These are phyloP conservation scores for Lasioglossum baleicum DNA, from an alignment of 1,140 invertebrate species.

Conservation along the genomic window DNA sequence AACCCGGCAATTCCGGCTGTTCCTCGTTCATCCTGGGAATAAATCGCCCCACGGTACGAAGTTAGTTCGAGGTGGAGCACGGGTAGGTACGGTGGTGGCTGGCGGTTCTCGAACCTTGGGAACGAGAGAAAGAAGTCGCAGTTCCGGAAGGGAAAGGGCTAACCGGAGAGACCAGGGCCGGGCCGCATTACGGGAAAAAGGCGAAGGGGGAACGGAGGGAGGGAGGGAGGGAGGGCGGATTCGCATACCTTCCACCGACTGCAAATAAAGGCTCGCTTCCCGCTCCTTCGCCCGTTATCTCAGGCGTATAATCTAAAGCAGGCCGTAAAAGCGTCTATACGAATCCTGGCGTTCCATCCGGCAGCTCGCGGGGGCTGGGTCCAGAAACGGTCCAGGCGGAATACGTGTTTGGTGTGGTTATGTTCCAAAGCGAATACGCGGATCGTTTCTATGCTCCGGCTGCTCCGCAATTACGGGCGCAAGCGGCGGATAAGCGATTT, in stretches of 20 bases:
- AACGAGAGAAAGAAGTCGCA: conserved; percentile 41
- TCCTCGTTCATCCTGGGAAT: conserved; percentile 39
- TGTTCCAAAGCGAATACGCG: conserved; percentile 43
- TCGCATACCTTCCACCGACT: conserved; percentile 56
- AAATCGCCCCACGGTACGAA: conserved; percentile 47
- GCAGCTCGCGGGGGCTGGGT: neutral
- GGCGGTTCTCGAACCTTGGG: neutral
- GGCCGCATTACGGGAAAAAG: conserved; percentile 54
- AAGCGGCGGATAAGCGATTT: conserved; percentile 40
- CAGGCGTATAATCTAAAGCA: conserved; percentile 75
- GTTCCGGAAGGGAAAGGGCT: conserved; percentile 31
- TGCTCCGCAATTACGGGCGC: conserved; percentile 46
- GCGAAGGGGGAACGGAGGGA: neutral
- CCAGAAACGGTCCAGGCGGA: conserved; percentile 59
- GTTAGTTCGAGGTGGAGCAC: conserved; percentile 19
- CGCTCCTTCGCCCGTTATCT: conserved; percentile 66
- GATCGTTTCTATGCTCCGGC: conserved; percentile 37
- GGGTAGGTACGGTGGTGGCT: no score
- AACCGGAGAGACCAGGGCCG: conserved; percentile 1
- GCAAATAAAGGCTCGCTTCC: conserved; percentile 68
- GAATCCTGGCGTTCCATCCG: conserved; percentile 55
- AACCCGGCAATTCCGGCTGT: conserved; percentile 27
- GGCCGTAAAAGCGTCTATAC: conserved; percentile 71
- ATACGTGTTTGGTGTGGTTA: conserved; percentile 74
- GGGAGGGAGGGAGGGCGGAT: conserved; percentile 24